Percentiles rank a stretch among this genome's conserved stretches.
Evolutionary conservation across 2,113 vertebrate genomes (phyloP).

Genomic region (Rhineura floridana): DNA sequence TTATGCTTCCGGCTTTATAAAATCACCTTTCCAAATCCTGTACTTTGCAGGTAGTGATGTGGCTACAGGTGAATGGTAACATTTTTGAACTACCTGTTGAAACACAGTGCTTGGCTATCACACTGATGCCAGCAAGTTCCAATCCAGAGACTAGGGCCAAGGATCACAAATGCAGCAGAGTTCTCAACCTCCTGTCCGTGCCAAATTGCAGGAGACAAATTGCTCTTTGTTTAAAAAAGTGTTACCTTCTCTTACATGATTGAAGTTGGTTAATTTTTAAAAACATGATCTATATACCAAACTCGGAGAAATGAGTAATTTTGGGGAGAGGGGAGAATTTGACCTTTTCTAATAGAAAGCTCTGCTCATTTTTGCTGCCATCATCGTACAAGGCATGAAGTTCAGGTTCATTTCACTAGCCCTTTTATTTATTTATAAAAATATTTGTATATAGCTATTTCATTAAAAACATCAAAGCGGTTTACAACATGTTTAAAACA

Average conservation of each 20-base stretch:
- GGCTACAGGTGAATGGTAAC: background rate
- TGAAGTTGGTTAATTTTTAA: background rate
- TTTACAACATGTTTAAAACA: no score
- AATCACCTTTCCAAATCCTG: background rate
- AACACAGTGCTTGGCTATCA: background rate
- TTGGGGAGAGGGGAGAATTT: background rate
- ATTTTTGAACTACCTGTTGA: no score
- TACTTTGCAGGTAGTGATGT: background rate
- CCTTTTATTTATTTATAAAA: no score
- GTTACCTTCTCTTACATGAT: background rate
- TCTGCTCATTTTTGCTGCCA: background rate
- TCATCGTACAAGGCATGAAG: background rate
- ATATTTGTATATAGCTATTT: no score
- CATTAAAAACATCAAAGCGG: no score
- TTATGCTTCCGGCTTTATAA: background rate
- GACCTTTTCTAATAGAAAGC: background rate
- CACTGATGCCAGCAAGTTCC: fast-evolving
- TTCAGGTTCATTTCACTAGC: background rate
- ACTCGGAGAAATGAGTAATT: background rate
- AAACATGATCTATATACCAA: background rate
- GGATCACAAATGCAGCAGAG: fast-evolving
- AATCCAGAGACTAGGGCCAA: background rate
- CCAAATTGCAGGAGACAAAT: no score
- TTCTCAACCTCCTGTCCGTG: background rate
- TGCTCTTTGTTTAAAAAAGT: background rate